A percentile compares a stretch with the other conserved stretches of the same genome.
phyloP scores from a whole-genome alignment of 2,888 invertebrate genomes.

The Thalpophila matura region DNA sequence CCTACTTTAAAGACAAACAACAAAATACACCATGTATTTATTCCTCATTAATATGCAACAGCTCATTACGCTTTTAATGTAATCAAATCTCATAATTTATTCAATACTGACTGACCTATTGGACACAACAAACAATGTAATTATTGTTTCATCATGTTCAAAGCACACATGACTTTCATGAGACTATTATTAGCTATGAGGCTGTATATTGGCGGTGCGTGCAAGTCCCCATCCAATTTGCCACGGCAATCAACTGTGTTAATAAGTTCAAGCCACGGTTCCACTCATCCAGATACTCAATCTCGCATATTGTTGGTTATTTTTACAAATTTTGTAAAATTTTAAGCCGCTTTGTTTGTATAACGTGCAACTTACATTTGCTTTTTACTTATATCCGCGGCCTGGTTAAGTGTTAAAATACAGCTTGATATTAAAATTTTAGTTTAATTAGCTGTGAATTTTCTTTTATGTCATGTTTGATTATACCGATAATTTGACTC shows the following conservation, averaged over 20 bases:
- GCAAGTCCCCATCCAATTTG: slow-evolving; percentile 81
- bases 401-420: no score
- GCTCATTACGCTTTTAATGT: slow-evolving; percentile 45
- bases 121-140: slow-evolving; percentile 29
- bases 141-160: slow-evolving; percentile 38
- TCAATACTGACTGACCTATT: slow-evolving; percentile 47
- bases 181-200: slow-evolving; percentile 65
- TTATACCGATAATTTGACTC: no score
- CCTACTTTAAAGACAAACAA: slow-evolving; percentile 2
- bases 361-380: slow-evolving; percentile 21
- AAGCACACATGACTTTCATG: slow-evolving; percentile 61
- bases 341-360: slow-evolving; percentile 20
- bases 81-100: slow-evolving; percentile 51
- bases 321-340: slow-evolving; percentile 36
- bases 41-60: slow-evolving; percentile 29
- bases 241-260: slow-evolving; percentile 81
- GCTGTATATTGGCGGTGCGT: slow-evolving; percentile 59
- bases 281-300: slow-evolving; percentile 71
- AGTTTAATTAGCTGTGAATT: no score
- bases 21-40: slow-evolving; percentile 10
- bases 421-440: no score
- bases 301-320: slow-evolving; percentile 34
- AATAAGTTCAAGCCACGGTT: slow-evolving; percentile 75
- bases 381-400: no score
- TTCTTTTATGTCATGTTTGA: no score